Evolutionary conservation across 1,140 invertebrate species (phyloP).

Genomic region (Gryon sp.): DNA sequence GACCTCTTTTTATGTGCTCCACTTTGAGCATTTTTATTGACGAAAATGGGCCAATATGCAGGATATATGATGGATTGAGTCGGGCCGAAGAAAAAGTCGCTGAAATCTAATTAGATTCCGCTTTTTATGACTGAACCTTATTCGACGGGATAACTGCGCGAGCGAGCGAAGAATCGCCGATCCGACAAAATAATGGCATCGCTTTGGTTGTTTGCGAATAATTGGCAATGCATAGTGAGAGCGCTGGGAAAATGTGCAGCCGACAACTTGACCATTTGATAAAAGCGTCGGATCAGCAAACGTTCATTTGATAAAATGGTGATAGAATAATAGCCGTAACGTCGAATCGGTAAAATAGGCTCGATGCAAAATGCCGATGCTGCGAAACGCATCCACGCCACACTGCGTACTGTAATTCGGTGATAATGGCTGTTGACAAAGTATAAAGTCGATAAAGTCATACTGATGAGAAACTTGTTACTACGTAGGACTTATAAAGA

Average conservation of each 20-base stretch:
- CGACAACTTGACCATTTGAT: conserved; percentile 54
- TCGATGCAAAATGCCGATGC: conserved; percentile 39
- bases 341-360: conserved; percentile 52
- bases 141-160: neutral
- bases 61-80: conserved; percentile 25
- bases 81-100: conserved; percentile 7
- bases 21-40: conserved; percentile 51
- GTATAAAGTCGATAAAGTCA: conserved; percentile 47
- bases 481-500: too few species aligned
- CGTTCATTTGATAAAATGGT: conserved; percentile 55
- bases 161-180: conserved; percentile 19
- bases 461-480: conserved; percentile 18
- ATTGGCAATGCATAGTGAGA: conserved; percentile 31
- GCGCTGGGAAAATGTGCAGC: conserved; percentile 28
- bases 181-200: conserved; percentile 29
- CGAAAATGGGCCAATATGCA: conserved; percentile 27
- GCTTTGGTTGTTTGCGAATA: conserved; percentile 25
- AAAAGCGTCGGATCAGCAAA: conserved; percentile 55
- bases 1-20: conserved; percentile 51
- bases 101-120: conserved; percentile 14
- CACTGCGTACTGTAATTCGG: conserved; percentile 43
- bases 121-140: conserved; percentile 14
- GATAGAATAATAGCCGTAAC: conserved; percentile 53
- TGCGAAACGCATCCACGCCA: conserved; percentile 34
- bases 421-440: conserved; percentile 51